Evolutionary conservation across 2,888 invertebrate species (phyloP).

Genomic region (Diaperis boleti): DNA sequence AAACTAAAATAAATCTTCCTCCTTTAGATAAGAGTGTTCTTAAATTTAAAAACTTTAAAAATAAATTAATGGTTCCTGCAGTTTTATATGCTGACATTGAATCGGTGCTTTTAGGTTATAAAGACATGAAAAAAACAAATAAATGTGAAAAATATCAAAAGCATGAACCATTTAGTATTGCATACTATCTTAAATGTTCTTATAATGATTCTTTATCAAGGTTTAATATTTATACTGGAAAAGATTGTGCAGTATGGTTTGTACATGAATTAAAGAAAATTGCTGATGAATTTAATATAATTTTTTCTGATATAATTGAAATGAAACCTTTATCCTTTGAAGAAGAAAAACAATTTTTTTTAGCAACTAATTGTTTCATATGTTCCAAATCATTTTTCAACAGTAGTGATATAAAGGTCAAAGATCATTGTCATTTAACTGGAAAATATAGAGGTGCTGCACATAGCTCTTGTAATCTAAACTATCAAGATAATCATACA

Average conservation of each 20-base stretch:
- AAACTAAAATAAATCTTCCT: not conserved
- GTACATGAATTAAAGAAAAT: slow-evolving; percentile 7
- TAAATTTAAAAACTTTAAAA: not conserved
- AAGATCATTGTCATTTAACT: no score
- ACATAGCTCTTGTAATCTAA: slow-evolving; percentile 4
- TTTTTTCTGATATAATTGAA: not conserved
- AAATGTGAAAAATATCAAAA: not conserved
- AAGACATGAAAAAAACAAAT: no score
- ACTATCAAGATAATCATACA: not conserved
- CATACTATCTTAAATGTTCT: no score
- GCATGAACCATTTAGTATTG: not conserved
- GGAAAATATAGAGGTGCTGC: slow-evolving; percentile 12
- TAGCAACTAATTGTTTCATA: not conserved
- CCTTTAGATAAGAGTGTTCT: not conserved
- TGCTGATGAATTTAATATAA: not conserved
- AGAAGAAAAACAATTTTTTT: slow-evolving; percentile 12
- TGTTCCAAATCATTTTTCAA: slow-evolving; percentile 8
- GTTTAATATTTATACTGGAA: no score
- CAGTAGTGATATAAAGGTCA: slow-evolving; percentile 1
- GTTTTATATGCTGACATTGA: slow-evolving; percentile 7
- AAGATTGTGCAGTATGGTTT: no score
- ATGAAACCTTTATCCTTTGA: slow-evolving; percentile 1
- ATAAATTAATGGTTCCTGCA: not conserved
- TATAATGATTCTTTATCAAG: no score
- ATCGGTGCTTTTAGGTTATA: not conserved